Base-by-base conservation (phyloP, 2,797 vertebrate genomes). In the Sebastolobus alascanus region DNA sequence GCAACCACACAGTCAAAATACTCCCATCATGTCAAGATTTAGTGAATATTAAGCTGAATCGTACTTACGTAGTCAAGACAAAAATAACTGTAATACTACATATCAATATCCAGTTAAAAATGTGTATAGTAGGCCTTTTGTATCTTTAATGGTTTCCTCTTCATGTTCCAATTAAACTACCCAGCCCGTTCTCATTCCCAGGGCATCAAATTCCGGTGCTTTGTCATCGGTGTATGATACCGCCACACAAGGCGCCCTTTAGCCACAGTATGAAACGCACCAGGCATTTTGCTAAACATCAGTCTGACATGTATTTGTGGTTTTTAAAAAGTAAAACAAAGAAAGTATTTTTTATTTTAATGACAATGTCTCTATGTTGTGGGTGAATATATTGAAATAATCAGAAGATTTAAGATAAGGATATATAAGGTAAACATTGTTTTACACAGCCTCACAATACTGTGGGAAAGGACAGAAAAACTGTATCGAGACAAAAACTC, bases 401-500 rank as follows among this genome's bases (percentile, higher is more conserved):
- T 58, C 2, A 13, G 2, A 2, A 13, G 3, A 64, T 56, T 33
- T 11, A 46, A 67, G 64, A 65, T 60, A 25, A 50, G 54, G 56
- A 20, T 4, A 72, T 38, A 14, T 63, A 5, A 14, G 29, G 52
- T 50, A 2, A 55, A 59, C 11, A 55, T 52, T 7, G 7, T 5
- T 54, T 22, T 10, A 37, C n/a, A 59, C 22, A 43, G 29, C 0
- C 8, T 35, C 29, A 2, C 3, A 52, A 16, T 20, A 43, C 27
- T 59, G 54, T 71, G 61, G 43, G 65, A 71, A 77, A 69, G 64
- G 13, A 84, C 40, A 12, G 33, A 59, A 64, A 73, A 87, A 69
- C 37, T 22, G 11, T 6, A 67, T 70, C 50, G 31, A 74, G 82
- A 84, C 77, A 82, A 86, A 87, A 87, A 80, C 56, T 1, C 63